Conservation (phyloP, 2,888 invertebrate genomes). For the Caenorhabditis auriculariae region DNA sequence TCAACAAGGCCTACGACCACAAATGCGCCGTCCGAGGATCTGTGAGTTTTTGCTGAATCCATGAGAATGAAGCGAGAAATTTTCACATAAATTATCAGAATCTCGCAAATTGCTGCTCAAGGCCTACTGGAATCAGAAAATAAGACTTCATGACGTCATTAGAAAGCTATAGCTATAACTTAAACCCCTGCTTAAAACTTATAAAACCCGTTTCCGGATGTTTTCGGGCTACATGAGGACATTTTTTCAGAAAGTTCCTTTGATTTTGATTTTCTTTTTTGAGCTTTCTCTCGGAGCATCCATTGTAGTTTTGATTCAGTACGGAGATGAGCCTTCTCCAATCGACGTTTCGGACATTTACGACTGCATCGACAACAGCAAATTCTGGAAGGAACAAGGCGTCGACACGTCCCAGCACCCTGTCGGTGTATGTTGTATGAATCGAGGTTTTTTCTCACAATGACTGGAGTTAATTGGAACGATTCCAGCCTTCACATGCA, state of each 20-base stretch:
- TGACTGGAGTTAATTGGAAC: too few species aligned
- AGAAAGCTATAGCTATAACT: too few species aligned
- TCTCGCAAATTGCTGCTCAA: too few species aligned
- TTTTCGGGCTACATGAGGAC: too few species aligned
- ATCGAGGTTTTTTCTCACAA: slow-evolving; percentile 25
- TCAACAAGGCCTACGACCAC: slow-evolving; percentile 29
- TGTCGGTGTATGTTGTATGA: slow-evolving; percentile 50
- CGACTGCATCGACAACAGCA: slow-evolving; percentile 47
- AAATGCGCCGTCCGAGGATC: slow-evolving; percentile 32
- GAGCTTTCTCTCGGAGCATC: too few species aligned
- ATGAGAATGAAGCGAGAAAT: neutral
- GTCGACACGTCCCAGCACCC: slow-evolving; percentile 30
- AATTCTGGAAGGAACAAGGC: slow-evolving; percentile 47
- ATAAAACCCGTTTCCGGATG: too few species aligned
- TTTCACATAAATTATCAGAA: too few species aligned
- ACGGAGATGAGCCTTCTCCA: slow-evolving; percentile 33
- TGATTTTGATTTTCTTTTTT: too few species aligned
- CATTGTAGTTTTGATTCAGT: slow-evolving; percentile 7
- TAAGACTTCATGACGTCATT: too few species aligned
- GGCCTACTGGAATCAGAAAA: too few species aligned
- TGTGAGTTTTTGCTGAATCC: slow-evolving; percentile 12
- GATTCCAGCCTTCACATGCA: slow-evolving; percentile 45
- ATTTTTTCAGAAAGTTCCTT: too few species aligned
- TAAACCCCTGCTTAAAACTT: too few species aligned
- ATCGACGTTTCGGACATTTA: slow-evolving; percentile 45